Base-by-base conservation (phyloP, 2,888 invertebrate species). In the Glaucopsyche alexis region DNA sequence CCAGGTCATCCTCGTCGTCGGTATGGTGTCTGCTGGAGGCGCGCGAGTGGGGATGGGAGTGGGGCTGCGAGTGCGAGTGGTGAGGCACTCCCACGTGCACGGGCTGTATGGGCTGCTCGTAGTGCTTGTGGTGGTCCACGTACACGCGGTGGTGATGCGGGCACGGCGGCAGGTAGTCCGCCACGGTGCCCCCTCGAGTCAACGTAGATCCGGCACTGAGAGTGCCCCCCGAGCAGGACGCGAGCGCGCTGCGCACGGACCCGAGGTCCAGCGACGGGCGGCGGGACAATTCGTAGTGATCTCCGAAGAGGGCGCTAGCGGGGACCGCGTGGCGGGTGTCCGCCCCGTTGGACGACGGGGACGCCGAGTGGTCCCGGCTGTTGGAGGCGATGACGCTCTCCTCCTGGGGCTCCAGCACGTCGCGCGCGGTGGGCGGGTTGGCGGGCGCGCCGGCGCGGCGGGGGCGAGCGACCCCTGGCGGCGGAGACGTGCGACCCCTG, bases 1-100 rank as follows among this genome's bases (percentile, higher is more conserved):
- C 96, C 70, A 96, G 94, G 86, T 96, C 96, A 77, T 96, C 96
- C 84, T 96, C 96, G 81, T 94, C 95, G 83, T 93, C 94, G 66
- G 94, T 94, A 80, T 90, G 93, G 76, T 90, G 92, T 77, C 91
- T 91, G 85, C 91, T 94, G 75, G 92, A 91, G 80, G 87, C 94
- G 88, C 86, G 94, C 73, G 92, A 91, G 79, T 84, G 84, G 19
- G 88, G 85, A 79, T 89, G 84, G 19, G 88, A 85, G 79, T 89
- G 87, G 74, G 60, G 13, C 60, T 60, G 60, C 60, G 60, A 60
- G 13, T 60, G 84, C 19, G 88, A 85, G 79, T 89, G 87, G 74
- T 87, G 91, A 67, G 82, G 85, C 80, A 91, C 91, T 2, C 90
- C 89, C 81, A 89, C 93, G 74, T 91, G 88, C 78, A 93, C 87